phyloP scores from a whole-genome alignment of 2,888 invertebrate genomes.

The Terebella lapidaria region DNA sequence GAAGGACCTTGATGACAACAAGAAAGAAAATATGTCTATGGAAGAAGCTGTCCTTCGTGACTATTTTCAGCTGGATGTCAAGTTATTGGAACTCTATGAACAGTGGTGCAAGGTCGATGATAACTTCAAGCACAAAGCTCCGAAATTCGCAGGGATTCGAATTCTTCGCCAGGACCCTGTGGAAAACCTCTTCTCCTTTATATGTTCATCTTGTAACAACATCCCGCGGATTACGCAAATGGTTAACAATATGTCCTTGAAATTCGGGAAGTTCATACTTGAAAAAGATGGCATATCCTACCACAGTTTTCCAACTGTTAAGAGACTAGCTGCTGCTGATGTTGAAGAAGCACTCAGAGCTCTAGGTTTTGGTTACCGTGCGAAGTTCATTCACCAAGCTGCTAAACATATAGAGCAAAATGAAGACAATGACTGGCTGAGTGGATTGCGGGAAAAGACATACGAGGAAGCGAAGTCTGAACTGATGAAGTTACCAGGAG shows the following conservation, averaged over 20 bases:
- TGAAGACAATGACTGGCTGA: conserved; percentile 72
- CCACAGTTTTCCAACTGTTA: conserved; percentile 71
- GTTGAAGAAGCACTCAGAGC: conserved; percentile 70
- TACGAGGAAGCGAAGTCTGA: conserved; percentile 71
- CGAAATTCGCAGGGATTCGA: conserved; percentile 73
- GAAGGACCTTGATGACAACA: not conserved
- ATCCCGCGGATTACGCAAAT: conserved; percentile 81
- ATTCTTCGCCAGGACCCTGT: conserved; percentile 84
- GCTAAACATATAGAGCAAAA: conserved; percentile 60
- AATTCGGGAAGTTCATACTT: conserved; percentile 76
- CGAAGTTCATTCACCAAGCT: conserved; percentile 44
- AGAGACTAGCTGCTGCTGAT: conserved; percentile 50
- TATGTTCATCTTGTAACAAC: conserved; percentile 96
- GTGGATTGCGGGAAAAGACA: conserved; percentile 59
- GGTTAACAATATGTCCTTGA: conserved; percentile 79
- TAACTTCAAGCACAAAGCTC: conserved; percentile 67
- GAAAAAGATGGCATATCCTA: conserved; percentile 62
- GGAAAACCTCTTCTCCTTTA: conserved; percentile 91
- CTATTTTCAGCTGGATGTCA: conserved; percentile 34
- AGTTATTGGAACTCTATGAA: conserved; percentile 67
- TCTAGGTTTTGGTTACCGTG: conserved; percentile 40
- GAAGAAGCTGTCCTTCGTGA: conserved; percentile 14
- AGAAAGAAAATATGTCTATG: not conserved
- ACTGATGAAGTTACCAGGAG: conserved; percentile 75
- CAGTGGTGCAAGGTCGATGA: conserved; percentile 72